phyloP scores from a whole-genome alignment of 1,140 invertebrate genomes.

The Brachionus plicatilis region DNA sequence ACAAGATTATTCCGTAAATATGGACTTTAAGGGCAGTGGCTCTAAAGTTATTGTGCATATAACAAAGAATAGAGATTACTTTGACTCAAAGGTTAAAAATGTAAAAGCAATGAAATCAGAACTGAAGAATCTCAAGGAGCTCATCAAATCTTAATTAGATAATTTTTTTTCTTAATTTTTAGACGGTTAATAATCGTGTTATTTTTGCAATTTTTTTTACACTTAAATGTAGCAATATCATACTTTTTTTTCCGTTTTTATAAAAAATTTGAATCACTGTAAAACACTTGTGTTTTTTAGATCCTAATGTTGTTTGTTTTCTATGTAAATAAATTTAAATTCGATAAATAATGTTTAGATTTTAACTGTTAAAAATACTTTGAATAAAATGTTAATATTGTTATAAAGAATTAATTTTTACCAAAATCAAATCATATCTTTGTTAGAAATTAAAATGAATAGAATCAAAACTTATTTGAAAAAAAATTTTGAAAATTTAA shows the following conservation, averaged over 20 bases:
- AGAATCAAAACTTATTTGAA: too few species aligned
- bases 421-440: too few species aligned
- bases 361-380: too few species aligned
- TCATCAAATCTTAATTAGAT: not conserved
- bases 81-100: not conserved
- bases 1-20: not conserved
- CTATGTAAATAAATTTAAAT: not conserved
- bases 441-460: too few species aligned
- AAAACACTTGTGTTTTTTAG: not conserved
- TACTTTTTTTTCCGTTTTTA: not conserved
- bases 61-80: not conserved
- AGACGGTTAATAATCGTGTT: too few species aligned
- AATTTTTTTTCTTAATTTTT: too few species aligned
- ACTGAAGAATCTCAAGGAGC: not conserved
- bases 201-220: too few species aligned
- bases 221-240: too few species aligned
- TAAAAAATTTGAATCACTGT: not conserved
- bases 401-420: too few species aligned
- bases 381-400: too few species aligned
- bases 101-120: not conserved
- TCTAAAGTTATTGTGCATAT: not conserved
- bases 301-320: not conserved
- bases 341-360: not conserved
- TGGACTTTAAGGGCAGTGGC: not conserved
- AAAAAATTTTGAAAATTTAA: too few species aligned